Evolutionary conservation across 2,113 vertebrate genomes (phyloP), one percentile per base, ranked within the genome.

Genomic region (Acrocephalus kingi): DNA sequence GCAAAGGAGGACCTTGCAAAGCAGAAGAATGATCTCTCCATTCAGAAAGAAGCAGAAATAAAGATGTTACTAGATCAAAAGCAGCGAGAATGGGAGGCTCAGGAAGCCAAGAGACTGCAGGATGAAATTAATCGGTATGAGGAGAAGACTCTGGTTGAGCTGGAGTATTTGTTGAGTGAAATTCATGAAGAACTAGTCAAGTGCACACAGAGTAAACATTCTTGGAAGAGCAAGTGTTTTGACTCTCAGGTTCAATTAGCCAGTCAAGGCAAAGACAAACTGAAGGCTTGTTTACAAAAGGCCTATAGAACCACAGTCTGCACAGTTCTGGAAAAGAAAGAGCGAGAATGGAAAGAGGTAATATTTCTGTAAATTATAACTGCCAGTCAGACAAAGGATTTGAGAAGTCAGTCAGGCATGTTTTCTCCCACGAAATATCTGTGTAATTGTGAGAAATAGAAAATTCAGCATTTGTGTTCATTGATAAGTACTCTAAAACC

Each of bases 31-130:
- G 98, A 98, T 30, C 94, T 99, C 31, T 96, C 97, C 13, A 88
- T 97, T 74, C 98, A 99, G 91, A 98, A 98, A 93, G 98, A 99
- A 90, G 95, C 96, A 33, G 98, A 98, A 90, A 94, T 99, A 39
- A 98, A 98, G 67, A 87, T 97, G 61, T 92, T 97, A 37, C 86
- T 99, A 48, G 96, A 93, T 30, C 96, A 97, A 68, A 97, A 97
- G 86, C 98, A 98, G 54, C 97, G 97, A 90, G 98, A 99, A 78
- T 99, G 98, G 98, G 94, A 94, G 15, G 27, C 92, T 91, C 98
- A 97, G 90, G 98, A 98, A 91, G 93, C 97, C 39, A 97, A 97
- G 92, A 97, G 93, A 43, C 91, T 98, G 69, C 96, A 95, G 56
- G 77, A 96, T 16, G 97, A 98, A 91, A 96, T 97, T 30, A 73